A percentile compares a stretch with the other conserved stretches of the same genome.
Conservation (phyloP, 2,888 invertebrate species). For the Cyclophora punctaria region DNA sequence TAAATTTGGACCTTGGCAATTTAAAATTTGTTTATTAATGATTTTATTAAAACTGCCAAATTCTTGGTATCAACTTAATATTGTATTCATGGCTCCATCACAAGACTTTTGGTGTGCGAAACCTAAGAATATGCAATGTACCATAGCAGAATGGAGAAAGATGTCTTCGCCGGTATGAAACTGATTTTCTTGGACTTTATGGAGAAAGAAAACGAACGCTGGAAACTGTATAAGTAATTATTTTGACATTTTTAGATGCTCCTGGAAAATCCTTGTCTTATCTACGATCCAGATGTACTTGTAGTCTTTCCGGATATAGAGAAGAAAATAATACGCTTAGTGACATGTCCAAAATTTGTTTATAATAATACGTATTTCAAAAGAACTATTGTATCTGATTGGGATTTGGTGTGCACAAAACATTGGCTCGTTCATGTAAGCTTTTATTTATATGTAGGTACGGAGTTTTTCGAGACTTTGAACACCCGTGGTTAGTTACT, state of each 20-base stretch:
- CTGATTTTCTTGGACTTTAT: too few relatives aligned
- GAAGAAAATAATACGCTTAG: conserved; percentile 43
- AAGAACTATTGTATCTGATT: conserved; percentile 79
- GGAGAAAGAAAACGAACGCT: too few relatives aligned
- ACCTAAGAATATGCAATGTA: conserved; percentile 36
- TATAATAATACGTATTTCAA: conserved; percentile 75
- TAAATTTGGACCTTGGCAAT: conserved; percentile 77
- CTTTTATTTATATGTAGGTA: too few relatives aligned
- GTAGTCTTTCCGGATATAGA: conserved; percentile 32
- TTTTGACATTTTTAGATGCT: conserved; percentile 31
- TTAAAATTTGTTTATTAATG: conserved; percentile 69
- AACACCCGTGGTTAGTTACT: too few relatives aligned
- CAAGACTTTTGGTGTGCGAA: conserved; percentile 76
- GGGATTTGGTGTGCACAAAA: conserved; percentile 77
- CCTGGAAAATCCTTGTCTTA: conserved; percentile 56
- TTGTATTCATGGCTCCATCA: conserved; percentile 77
- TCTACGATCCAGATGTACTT: conserved; percentile 57
- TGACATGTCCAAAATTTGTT: conserved; percentile 49
- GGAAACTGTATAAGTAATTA: too few relatives aligned
- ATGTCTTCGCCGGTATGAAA: conserved; percentile 51
- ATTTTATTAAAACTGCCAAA: conserved; percentile 74
- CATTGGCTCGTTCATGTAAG: conserved; percentile 68
- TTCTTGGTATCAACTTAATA: conserved; percentile 78
- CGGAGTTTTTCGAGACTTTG: too few relatives aligned
- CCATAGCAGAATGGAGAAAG: conserved; percentile 60